Percentiles rank a stretch among this genome's conserved stretches.
Evolutionary conservation across 2,888 invertebrate genomes (phyloP).

Genomic region (Halictus ligatus): DNA sequence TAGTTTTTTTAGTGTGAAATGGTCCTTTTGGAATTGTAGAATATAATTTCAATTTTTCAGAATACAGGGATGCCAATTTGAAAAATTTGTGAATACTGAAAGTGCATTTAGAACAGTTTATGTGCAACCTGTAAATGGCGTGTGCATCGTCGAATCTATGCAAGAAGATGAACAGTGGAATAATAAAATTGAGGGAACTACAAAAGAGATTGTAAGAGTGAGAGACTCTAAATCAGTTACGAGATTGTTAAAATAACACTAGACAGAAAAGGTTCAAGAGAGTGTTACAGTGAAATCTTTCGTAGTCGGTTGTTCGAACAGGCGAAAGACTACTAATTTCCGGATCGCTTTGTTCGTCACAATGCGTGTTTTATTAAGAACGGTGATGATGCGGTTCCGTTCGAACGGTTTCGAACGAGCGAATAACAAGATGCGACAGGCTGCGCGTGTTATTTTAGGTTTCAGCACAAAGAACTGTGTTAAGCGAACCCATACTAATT

Average conservation of each 20-base stretch:
- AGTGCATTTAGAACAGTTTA: no score
- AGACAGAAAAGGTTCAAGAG: not conserved
- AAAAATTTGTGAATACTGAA: no score
- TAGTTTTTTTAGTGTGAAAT: no score
- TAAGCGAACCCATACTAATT: slow-evolving; percentile 57
- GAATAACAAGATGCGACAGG: slow-evolving; percentile 60
- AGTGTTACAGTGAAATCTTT: not conserved
- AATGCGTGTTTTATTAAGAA: slow-evolving; percentile 16
- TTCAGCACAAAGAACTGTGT: slow-evolving; percentile 51
- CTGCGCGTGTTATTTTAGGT: slow-evolving; percentile 75
- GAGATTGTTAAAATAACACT: not conserved
- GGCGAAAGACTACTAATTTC: slow-evolving; percentile 10
- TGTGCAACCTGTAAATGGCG: no score
- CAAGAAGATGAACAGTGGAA: not conserved
- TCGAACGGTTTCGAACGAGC: slow-evolving; percentile 53
- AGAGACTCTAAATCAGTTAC: not conserved
- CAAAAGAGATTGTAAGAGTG: not conserved
- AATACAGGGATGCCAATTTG: no score
- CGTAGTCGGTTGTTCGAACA: not conserved
- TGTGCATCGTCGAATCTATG: no score
- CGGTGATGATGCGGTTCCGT: slow-evolving; percentile 16
- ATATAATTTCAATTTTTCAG: no score
- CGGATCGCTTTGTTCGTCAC: not conserved
- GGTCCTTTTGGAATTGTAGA: no score
- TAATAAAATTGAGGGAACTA: not conserved